phyloP scores from a whole-genome alignment of 2,113 vertebrate genomes.

The Pyxicephalus adspersus region DNA sequence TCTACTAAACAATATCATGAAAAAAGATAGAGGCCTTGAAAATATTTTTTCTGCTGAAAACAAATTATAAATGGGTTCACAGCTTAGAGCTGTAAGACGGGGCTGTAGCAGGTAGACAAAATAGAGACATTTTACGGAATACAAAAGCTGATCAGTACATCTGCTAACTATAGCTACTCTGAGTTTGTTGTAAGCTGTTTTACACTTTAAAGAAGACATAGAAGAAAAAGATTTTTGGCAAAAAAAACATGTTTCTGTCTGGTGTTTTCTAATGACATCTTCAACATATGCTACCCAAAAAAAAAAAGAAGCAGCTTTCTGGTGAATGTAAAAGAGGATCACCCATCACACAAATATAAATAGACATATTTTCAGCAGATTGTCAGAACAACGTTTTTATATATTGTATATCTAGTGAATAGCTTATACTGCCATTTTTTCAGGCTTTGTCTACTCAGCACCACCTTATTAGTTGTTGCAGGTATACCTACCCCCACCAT shows the following conservation, averaged over 20 bases:
- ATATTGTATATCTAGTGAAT: too few species aligned
- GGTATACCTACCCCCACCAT: too few species aligned
- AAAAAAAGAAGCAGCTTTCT: too few species aligned
- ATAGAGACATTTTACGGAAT: slow-evolving; percentile 15
- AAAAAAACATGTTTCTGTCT: not conserved
- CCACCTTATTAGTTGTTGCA: too few species aligned
- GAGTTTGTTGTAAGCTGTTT: not conserved
- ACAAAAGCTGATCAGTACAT: not conserved
- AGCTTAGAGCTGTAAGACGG: not conserved
- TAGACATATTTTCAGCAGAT: too few species aligned
- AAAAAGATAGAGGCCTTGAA: not conserved
- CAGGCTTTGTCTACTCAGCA: too few species aligned
- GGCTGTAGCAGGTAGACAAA: slow-evolving; percentile 22
- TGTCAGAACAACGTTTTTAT: too few species aligned
- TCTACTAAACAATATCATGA: not conserved
- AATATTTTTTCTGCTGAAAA: slow-evolving; percentile 23
- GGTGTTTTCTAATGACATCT: too few species aligned
- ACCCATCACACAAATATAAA: too few species aligned
- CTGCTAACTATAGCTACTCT: not conserved
- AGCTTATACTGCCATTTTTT: too few species aligned
- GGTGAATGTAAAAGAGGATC: too few species aligned
- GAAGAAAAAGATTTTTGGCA: not conserved
- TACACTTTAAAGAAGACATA: not conserved
- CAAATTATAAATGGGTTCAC: slow-evolving; percentile 29
- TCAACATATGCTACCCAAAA: too few species aligned